These are phyloP conservation scores for Synanceia verrucosa DNA, from an alignment of 2,797 vertebrate species.

Conservation along the genomic window DNA sequence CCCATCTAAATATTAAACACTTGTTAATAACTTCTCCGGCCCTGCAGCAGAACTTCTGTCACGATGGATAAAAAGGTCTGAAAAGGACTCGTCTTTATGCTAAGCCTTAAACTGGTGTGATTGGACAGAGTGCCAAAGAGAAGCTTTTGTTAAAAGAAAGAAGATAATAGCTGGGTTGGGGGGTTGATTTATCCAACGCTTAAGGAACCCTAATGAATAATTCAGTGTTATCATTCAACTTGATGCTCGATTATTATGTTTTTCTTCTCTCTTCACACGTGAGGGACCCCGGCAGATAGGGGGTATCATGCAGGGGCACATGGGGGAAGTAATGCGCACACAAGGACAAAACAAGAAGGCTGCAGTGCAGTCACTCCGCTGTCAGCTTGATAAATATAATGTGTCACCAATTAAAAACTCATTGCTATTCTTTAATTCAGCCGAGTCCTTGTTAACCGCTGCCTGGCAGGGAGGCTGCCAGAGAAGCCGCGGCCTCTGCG, in stretches of 20 bases:
- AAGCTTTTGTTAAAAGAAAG: slow-evolving; percentile 82
- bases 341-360: slow-evolving; percentile 90
- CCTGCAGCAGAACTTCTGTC: slow-evolving; percentile 80
- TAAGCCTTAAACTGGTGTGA: slow-evolving; percentile 78
- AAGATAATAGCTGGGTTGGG: slow-evolving; percentile 17
- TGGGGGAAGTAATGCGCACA: slow-evolving; percentile 86
- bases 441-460: slow-evolving; percentile 90
- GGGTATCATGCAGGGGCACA: slow-evolving; percentile 81
- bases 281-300: slow-evolving; percentile 83
- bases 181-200: slow-evolving; percentile 87
- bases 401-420: slow-evolving; percentile 98
- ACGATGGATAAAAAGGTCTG: slow-evolving; percentile 74
- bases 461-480: slow-evolving; percentile 87
- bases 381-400: slow-evolving; percentile 98
- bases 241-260: slow-evolving; percentile 86
- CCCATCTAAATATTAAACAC: slow-evolving; percentile 89
- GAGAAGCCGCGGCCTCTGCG: slow-evolving; percentile 74
- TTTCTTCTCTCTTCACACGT: slow-evolving; percentile 85
- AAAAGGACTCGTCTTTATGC: slow-evolving; percentile 82
- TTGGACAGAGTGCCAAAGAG: slow-evolving; percentile 81
- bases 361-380: slow-evolving; percentile 83
- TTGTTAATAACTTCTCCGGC: slow-evolving; percentile 86
- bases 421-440: slow-evolving; percentile 91
- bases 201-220: slow-evolving; percentile 91
- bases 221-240: slow-evolving; percentile 93